Conservation (phyloP, 92 coral and sea anemone species). For the Paragorgia papillata region DNA sequence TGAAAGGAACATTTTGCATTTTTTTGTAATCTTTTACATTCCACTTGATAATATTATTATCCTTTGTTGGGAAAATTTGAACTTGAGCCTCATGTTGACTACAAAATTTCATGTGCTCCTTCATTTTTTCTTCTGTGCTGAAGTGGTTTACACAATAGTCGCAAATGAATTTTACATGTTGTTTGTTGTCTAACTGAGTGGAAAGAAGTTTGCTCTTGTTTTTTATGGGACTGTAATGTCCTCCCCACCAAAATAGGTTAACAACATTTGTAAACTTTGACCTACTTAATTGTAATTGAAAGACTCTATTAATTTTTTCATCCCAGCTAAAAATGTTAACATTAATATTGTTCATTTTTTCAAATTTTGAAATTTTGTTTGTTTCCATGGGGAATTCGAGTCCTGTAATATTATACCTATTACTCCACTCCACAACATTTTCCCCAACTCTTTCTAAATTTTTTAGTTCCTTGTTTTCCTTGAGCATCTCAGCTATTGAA, state of each 20-base stretch:
- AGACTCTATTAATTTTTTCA: not conserved
- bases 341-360: not conserved
- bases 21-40: no score
- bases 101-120: no score
- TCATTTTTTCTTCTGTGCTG: not conserved
- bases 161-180: not conserved
- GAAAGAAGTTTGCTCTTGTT: not conserved
- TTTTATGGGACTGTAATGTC: conserved; percentile 7
- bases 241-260: not conserved
- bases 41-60: no score
- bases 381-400: not conserved
- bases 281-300: no score
- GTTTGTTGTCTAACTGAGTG: not conserved
- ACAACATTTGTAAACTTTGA: not conserved
- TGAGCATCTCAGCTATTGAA: not conserved
- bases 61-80: no score
- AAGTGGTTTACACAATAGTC: not conserved
- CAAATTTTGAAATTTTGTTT: not conserved
- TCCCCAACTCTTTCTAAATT: not conserved
- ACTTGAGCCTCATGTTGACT: no score
- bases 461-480: not conserved
- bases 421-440: not conserved
- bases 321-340: not conserved
- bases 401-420: not conserved
- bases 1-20: no score